A percentile compares a stretch with the other conserved stretches of the same genome.
Conservation (phyloP, 35 echinoderm and acorn worm species). For the Amphiura filiformis region DNA sequence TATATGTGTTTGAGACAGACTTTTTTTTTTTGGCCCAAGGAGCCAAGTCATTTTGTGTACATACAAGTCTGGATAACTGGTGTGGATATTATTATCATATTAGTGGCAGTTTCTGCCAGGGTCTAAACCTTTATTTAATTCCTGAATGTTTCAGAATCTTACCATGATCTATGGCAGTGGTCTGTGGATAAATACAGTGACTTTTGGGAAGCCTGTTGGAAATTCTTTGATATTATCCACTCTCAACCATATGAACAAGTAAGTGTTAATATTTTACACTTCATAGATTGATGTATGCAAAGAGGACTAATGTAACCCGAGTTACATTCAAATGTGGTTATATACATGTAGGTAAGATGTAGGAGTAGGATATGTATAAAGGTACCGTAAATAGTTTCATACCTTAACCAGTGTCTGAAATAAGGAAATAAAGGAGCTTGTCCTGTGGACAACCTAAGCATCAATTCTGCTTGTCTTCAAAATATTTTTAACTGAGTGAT, state of each 20-base stretch:
- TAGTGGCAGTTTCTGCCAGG: not conserved
- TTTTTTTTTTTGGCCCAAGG: too few relatives aligned
- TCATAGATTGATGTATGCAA: not conserved
- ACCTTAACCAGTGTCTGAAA: too few relatives aligned
- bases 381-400: too few relatives aligned
- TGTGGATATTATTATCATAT: not conserved
- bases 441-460: too few relatives aligned
- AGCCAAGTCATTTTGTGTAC: not conserved
- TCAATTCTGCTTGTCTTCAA: too few relatives aligned
- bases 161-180: conserved; percentile 87
- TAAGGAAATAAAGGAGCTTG: too few relatives aligned
- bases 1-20: too few relatives aligned
- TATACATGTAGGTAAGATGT: not conserved
- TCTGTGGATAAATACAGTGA: conserved; percentile 76
- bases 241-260: conserved; percentile 82
- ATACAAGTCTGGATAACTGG: not conserved
- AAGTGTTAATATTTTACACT: not conserved
- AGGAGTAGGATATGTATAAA: too few relatives aligned
- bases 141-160: too few relatives aligned
- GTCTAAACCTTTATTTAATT: too few relatives aligned
- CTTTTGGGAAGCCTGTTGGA: conserved; percentile 96
- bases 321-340: not conserved
- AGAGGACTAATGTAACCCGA: not conserved
- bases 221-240: conserved; percentile 77
- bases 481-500: too few relatives aligned